Conservation (phyloP, 2,888 invertebrate species). For the Lasioglossum vierecki region DNA sequence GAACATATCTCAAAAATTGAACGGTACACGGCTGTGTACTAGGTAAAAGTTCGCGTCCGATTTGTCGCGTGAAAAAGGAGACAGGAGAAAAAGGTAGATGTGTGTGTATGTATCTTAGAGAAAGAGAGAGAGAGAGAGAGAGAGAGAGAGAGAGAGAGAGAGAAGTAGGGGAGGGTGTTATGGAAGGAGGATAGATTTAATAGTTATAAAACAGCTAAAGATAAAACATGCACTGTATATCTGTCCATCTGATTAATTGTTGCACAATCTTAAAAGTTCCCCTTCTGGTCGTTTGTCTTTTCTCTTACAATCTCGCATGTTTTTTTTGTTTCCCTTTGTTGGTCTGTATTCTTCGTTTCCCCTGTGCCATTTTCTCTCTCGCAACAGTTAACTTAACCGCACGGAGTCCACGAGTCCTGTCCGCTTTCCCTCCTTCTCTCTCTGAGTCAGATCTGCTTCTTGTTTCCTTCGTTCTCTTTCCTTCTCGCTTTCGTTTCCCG, state of each 20-base stretch:
- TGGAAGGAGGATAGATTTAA: slow-evolving; percentile 73
- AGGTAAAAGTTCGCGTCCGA: slow-evolving; percentile 33
- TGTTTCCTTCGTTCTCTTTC: slow-evolving; percentile 1
- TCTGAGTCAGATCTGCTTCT: slow-evolving; percentile 63
- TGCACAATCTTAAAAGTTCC: slow-evolving; percentile 49
- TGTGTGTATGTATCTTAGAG: neutral
- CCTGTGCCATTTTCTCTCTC: slow-evolving; percentile 21
- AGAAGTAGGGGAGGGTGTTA: slow-evolving; percentile 10
- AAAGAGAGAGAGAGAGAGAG: neutral
- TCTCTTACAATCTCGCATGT: slow-evolving; percentile 24
- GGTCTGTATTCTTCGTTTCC: slow-evolving; percentile 15
- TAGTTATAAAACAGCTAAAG: slow-evolving; percentile 80
- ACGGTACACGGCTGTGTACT: slow-evolving; percentile 46
- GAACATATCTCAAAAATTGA: slow-evolving; percentile 58
- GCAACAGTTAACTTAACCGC: slow-evolving; percentile 41
- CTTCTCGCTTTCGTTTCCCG: slow-evolving; percentile 43
- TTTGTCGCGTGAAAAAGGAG: slow-evolving; percentile 54
- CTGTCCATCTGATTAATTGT: slow-evolving; percentile 68
- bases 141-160: neutral
- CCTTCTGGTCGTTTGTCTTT: slow-evolving; percentile 28
- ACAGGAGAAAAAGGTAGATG: slow-evolving; percentile 16
- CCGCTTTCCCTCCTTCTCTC: slow-evolving; percentile 38
- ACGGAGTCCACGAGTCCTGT: slow-evolving; percentile 39
- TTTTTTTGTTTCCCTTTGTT: slow-evolving; percentile 23
- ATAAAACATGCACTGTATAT: slow-evolving; percentile 79